phyloP scores from a whole-genome alignment of 2,888 invertebrate species.

The Strigamia transsilvanica region DNA sequence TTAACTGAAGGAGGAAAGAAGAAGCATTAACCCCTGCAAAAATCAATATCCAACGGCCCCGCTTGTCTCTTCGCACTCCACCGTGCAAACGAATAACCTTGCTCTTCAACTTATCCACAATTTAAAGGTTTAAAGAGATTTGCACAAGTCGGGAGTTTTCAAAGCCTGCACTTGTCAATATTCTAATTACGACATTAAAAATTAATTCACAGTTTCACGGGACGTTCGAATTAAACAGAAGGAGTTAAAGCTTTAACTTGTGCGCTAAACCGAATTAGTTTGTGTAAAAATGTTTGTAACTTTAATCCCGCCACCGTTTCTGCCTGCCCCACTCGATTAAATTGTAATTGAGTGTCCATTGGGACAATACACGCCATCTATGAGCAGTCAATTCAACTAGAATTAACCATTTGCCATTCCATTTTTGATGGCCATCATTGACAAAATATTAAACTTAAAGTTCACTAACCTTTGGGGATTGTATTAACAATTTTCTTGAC shows the following conservation, averaged over 20 bases:
- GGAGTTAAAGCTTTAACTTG: not conserved
- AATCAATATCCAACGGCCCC: slow-evolving; percentile 33
- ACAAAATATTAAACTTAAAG: too few relatives aligned
- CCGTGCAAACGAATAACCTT: slow-evolving; percentile 26
- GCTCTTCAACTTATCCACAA: slow-evolving; percentile 19
- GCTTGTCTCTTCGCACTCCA: slow-evolving; percentile 14
- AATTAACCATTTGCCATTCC: not conserved
- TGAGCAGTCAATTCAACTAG: not conserved
- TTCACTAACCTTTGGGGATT: not conserved
- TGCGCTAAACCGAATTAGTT: not conserved
- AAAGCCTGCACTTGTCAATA: slow-evolving; percentile 21
- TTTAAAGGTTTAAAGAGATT: slow-evolving; percentile 34
- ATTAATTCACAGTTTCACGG: not conserved
- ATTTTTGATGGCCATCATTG: not conserved
- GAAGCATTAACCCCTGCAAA: slow-evolving; percentile 41
- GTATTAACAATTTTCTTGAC: not conserved
- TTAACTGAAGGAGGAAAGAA: slow-evolving; percentile 49
- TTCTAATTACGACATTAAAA: slow-evolving; percentile 28
- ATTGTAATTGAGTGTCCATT: not conserved
- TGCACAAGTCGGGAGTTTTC: slow-evolving; percentile 10
- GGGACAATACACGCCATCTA: slow-evolving; percentile 25
- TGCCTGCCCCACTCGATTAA: not conserved
- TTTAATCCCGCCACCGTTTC: not conserved
- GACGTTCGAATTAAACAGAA: not conserved
- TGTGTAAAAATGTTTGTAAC: too few relatives aligned